Percentiles rank a stretch among this genome's conserved stretches.
Evolutionary conservation across 2,797 vertebrate species (phyloP).

Genomic region (Basileuterus tristriatus): DNA sequence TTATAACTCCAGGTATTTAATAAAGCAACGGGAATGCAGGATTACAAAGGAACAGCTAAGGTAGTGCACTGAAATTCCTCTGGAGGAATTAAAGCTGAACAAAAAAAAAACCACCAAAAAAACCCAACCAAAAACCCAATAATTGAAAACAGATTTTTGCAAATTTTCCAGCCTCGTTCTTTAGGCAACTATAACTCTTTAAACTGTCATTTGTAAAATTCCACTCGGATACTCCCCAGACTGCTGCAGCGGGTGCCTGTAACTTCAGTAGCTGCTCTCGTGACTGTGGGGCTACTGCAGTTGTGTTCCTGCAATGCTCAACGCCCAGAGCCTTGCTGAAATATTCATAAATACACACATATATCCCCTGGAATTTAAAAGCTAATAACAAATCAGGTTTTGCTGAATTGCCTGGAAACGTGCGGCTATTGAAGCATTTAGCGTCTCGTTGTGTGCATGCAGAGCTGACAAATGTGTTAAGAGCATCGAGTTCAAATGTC

Average conservation of each 20-base stretch:
- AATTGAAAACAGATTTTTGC: conserved; percentile 54
- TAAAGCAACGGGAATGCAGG: conserved; percentile 45
- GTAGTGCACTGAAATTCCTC: conserved; percentile 25
- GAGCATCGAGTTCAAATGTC: conserved; percentile 27
- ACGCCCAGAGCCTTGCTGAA: not conserved
- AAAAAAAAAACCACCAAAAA: not conserved
- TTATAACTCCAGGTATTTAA: conserved; percentile 65
- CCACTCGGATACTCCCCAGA: not conserved
- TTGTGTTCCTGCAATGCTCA: not conserved
- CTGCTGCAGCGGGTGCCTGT: not conserved
- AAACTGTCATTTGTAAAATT: conserved; percentile 41
- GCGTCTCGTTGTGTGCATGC: not conserved
- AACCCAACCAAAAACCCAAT: not conserved
- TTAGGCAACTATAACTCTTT: conserved; percentile 52
- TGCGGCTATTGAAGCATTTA: not conserved
- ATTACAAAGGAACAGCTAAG: conserved; percentile 32
- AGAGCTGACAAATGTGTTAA: not conserved
- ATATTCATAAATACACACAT: not conserved
- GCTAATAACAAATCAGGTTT: not conserved
- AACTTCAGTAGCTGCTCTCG: not conserved
- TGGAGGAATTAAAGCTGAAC: not conserved
- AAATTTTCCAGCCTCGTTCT: conserved; percentile 50
- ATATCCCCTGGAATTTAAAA: not conserved
- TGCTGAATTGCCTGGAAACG: not conserved
- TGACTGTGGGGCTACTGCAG: not conserved